A percentile compares a stretch with the other conserved stretches of the same genome.
Conservation (phyloP, 2,888 invertebrate genomes). For the Uloborus plumipes region DNA sequence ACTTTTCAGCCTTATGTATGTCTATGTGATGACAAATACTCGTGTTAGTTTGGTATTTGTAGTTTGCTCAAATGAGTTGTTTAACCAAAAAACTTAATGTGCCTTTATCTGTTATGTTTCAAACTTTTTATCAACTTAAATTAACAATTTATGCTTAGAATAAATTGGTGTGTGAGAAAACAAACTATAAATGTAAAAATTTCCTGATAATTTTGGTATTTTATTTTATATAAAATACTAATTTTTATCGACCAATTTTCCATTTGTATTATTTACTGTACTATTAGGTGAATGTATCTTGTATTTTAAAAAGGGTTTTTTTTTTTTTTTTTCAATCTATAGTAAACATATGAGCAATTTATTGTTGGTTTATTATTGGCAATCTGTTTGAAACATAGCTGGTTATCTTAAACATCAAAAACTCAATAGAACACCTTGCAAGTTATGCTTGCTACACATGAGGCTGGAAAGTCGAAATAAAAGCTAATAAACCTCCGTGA, state of each 20-base stretch:
- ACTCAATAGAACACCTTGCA: slow-evolving; percentile 28
- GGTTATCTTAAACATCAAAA: background rate
- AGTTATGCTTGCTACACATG: slow-evolving; percentile 69
- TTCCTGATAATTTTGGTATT: no score
- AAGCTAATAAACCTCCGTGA: slow-evolving; percentile 54
- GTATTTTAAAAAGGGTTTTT: no score
- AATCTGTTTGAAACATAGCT: slow-evolving; percentile 59
- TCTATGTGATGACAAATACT: slow-evolving; percentile 40
- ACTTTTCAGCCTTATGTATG: slow-evolving; percentile 72
- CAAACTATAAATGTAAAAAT: no score
- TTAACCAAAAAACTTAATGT: background rate
- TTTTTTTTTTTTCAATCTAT: no score
- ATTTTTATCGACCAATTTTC: no score
- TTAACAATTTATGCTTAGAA: background rate
- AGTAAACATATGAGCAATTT: no score
- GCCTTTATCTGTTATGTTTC: slow-evolving; percentile 41
- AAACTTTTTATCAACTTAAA: slow-evolving; percentile 38
- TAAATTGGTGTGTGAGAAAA: background rate
- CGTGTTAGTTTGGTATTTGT: slow-evolving; percentile 6
- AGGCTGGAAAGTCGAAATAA: slow-evolving; percentile 72
- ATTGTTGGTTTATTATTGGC: slow-evolving; percentile 18
- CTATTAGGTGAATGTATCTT: no score
- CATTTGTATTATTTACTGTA: no score
- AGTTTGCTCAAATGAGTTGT: background rate
- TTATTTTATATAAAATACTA: no score